These are phyloP conservation scores for Salmo trutta DNA, from an alignment of 2,797 vertebrate genomes.

Conservation along the genomic window DNA sequence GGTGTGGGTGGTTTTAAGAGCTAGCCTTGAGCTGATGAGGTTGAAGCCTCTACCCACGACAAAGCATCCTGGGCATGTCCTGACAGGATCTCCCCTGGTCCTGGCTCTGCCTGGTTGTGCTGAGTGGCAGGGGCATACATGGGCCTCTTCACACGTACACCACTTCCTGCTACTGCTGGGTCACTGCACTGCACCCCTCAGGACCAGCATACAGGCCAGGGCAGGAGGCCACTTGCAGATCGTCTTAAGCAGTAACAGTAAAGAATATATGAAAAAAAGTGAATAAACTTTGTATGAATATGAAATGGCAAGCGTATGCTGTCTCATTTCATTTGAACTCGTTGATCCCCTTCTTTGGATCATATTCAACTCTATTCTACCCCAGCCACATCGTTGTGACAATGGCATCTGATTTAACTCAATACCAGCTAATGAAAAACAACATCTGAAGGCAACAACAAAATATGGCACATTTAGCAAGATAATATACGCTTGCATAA, in stretches of 20 bases:
- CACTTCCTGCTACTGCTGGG: constrained; percentile 62
- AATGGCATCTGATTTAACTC: too few species aligned
- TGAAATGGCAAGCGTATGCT: too few species aligned
- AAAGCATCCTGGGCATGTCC: constrained; percentile 39
- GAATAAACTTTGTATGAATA: constrained; percentile 10
- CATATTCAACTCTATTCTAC: too few species aligned
- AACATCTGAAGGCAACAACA: too few species aligned
- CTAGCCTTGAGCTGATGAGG: constrained; percentile 1
- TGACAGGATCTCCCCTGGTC: constrained; percentile 16
- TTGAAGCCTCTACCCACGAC: constrained; percentile 14
- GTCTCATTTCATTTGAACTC: too few species aligned
- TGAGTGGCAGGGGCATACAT: constrained; percentile 59
- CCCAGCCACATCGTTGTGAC: too few species aligned
- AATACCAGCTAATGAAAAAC: too few species aligned
- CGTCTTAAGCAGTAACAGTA: too few species aligned
- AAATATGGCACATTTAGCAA: too few species aligned
- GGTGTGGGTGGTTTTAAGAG: constrained; percentile 21
- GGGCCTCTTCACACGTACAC: constrained; percentile 28
- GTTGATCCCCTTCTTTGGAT: too few species aligned
- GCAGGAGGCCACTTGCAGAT: constrained; percentile 42
- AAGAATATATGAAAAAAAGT: not conserved
- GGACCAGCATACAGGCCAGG: constrained; percentile 27
- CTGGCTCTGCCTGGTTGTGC: constrained; percentile 26
- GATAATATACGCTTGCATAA: too few species aligned
- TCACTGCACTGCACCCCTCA: constrained; percentile 29